A percentile compares a stretch with the other conserved stretches of the same genome.
phyloP scores from a whole-genome alignment of 2,888 invertebrate genomes.

The Panzeria rudis region DNA sequence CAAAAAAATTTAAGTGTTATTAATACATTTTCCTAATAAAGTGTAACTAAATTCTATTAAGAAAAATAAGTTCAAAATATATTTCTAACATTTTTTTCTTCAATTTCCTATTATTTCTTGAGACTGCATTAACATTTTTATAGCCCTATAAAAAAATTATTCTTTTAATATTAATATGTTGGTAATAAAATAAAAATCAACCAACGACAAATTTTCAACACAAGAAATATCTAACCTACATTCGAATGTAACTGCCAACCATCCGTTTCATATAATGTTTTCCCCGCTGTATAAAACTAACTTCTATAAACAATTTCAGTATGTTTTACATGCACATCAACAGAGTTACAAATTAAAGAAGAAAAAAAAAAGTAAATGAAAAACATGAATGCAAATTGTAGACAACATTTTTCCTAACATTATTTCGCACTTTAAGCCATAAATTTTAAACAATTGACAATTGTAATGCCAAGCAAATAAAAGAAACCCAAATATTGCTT shows the following conservation, averaged over 20 bases:
- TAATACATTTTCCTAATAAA: conserved; percentile 1
- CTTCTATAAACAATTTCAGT: conserved; percentile 42
- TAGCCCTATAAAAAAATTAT: neutral
- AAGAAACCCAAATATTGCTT: conserved; percentile 29
- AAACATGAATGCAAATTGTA: conserved; percentile 65
- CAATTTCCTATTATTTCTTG: neutral
- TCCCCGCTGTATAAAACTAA: conserved; percentile 5
- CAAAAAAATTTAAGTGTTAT: neutral
- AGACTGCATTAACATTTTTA: neutral
- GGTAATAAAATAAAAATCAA: conserved; percentile 41
- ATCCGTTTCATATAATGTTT: conserved; percentile 46
- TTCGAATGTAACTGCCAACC: conserved; percentile 60
- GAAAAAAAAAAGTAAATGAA: neutral
- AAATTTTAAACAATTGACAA: conserved; percentile 73
- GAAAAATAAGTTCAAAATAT: too few relatives aligned
- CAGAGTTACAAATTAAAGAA: conserved; percentile 17
- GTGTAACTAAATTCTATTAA: neutral
- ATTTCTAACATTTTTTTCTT: too few relatives aligned
- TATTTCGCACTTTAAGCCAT: conserved; percentile 72
- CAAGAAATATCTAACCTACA: conserved; percentile 70
- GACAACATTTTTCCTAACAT: conserved; percentile 70
- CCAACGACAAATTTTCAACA: conserved; percentile 55
- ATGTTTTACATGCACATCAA: conserved; percentile 57
- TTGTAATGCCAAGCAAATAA: conserved; percentile 62
- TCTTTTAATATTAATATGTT: conserved; percentile 10